Base-by-base conservation (phyloP, 2,888 invertebrate species). In the Hipparchia sbordonii region DNA sequence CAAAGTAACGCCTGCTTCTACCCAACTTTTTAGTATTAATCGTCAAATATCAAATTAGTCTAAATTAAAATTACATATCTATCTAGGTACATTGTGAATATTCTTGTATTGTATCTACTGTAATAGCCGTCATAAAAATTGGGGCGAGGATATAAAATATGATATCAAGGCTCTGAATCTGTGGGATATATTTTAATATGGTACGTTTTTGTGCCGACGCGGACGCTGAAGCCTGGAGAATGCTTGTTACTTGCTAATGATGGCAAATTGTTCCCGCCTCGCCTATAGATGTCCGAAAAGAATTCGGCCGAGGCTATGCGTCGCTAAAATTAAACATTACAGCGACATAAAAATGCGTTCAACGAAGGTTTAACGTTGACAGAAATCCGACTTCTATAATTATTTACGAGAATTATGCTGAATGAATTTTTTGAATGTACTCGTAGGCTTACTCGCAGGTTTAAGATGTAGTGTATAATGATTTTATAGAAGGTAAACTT, bases 181-280 rank as follows among this genome's bases (percentile, higher is more conserved):
- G 71, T 67, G 71, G 73, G 73, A 72, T 72, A 71, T 77, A 78
- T 76, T 76, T 74, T 84, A 88, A 89, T 88, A 86, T 83, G 80
- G 79, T 77, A 79, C 79, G 80, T 83, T 85, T 85, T 85, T 81
- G 78, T 81, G 79, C 73, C 75, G 79, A 69, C 74, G 79, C 73
- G 76, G 79, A 70, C 74, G 76, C 71, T 63, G 59, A 83, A 81
- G 81, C 73, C 67, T 70, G 72, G 77, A 83, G 89, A 90, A 89
- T 91, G 85, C 82, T 83, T 83, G 82, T 84, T 85, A 81, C 85
- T 83, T 84, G 82, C 84, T 90, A 89, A 91, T 89, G 90, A 89
- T 84, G 80, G 80, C 81, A 84, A 87, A 87, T 87, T 84, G 85
- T 85, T 82, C 81, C 81, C 83, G 80, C 82, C 79, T 81, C 84